Evolutionary conservation across 2,888 invertebrate species (phyloP).

Genomic region (Zygaena filipendulae): DNA sequence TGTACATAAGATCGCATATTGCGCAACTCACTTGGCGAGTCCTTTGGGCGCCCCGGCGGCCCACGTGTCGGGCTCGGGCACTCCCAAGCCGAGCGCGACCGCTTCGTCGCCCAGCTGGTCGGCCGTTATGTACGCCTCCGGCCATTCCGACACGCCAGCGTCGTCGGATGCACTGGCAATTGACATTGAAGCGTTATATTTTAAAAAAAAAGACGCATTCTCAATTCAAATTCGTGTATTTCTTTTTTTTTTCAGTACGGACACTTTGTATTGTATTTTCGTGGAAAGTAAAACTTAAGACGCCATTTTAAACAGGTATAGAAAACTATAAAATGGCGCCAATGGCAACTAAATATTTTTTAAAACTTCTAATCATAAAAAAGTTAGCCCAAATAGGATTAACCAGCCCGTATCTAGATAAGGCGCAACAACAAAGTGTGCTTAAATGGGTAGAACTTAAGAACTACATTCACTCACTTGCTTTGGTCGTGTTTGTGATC

Average conservation of each 20-base stretch:
- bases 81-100: slow-evolving; percentile 77
- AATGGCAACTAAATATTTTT: too few species aligned
- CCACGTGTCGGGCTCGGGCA: slow-evolving; percentile 94
- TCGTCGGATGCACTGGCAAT: slow-evolving; percentile 81
- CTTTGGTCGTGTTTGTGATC: slow-evolving; percentile 65
- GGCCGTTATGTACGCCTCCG: slow-evolving; percentile 78
- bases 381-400: too few species aligned
- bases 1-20: too few species aligned
- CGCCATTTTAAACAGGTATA: too few species aligned
- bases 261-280: not conserved
- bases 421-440: too few species aligned
- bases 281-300: slow-evolving; percentile 3
- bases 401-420: too few species aligned
- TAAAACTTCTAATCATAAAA: too few species aligned
- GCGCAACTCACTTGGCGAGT: slow-evolving; percentile 71
- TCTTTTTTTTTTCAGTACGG: slow-evolving; percentile 1
- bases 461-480: too few species aligned
- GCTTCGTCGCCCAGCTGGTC: slow-evolving; percentile 87
- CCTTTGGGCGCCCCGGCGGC: slow-evolving; percentile 91
- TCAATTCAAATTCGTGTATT: too few species aligned
- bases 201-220: slow-evolving; percentile 7
- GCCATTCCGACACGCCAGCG: slow-evolving; percentile 76
- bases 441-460: too few species aligned
- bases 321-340: too few species aligned
- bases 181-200: too few species aligned